Evolutionary conservation across 2,888 invertebrate species (phyloP), one percentile per base, ranked within the genome.

Genomic region (Drosophila koepferae): DNA sequence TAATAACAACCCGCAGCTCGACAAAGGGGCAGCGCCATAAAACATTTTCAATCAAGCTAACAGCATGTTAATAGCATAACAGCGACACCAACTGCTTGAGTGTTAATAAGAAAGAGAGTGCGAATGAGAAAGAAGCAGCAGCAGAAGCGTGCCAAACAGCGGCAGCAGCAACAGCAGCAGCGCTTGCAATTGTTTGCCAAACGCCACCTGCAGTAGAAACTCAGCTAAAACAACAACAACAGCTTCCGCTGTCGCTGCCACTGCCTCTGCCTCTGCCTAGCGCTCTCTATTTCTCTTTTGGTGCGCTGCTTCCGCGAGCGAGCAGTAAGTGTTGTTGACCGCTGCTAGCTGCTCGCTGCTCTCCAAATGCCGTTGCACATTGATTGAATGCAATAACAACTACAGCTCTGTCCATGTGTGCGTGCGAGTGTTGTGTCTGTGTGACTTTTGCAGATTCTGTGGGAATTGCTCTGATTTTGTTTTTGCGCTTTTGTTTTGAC

Each of bases 21-120:
- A 58, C 58, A 54, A 72, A 46, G 65, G 60, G 60, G 66, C 55
- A 68, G 68, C 56, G 63, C 76, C 63, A 87, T 89, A 87, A 89
- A 89, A 69, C 81, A 85, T 82, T 89, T 89, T 80, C 83, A 88
- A 88, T 88, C 86, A 86, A 89, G 75, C 83, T 82, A 85, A 88
- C 85, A 90, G 77, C 82, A 88, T 88, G 85, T 85, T 89, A 85
- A 85, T 89, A 75, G 73, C 86, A 75, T 67, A 60, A 75, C 80
- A 85, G 66, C 85, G 64, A 71, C 80, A 71, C 72, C 63, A 48
- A 53, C 41, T 68, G 53, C 48, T 56, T 38, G 46, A 60, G 80
- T 72, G 81, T 61, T 65, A 80, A 71, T 76, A 54, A 56, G 41
- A 34, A n/a, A 62, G 31, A 56, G 31, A 20, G 31, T 8, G 46